A percentile compares a stretch with the other conserved stretches of the same genome.
phyloP scores from a whole-genome alignment of 2,113 vertebrate genomes.

The Urocynchramus pylzowi region DNA sequence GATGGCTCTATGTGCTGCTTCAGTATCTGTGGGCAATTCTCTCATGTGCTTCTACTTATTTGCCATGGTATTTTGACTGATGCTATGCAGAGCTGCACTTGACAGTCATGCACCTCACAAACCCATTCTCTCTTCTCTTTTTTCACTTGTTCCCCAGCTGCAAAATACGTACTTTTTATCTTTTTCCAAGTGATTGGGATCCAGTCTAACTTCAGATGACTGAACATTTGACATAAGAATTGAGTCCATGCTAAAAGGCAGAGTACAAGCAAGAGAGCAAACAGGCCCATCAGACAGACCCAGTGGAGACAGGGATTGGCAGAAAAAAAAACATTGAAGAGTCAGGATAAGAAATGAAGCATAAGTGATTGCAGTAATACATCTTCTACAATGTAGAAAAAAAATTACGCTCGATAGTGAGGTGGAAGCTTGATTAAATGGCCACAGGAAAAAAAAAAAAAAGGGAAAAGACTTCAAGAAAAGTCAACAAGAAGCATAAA shows the following conservation, averaged over 20 bases:
- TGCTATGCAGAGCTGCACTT: background rate
- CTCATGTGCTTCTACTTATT: slow-evolving; percentile 21
- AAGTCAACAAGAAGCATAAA: background rate
- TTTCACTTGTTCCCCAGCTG: background rate
- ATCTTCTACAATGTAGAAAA: background rate
- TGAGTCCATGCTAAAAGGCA: background rate
- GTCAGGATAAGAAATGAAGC: background rate
- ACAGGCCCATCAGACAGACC: background rate
- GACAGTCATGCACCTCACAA: background rate
- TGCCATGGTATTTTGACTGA: background rate
- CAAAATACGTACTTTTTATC: background rate
- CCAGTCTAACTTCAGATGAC: background rate
- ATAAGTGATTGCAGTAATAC: background rate
- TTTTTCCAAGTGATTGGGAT: background rate
- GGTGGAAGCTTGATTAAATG: background rate
- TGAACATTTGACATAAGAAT: rapidly evolving
- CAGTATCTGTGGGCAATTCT: background rate
- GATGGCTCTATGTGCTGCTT: background rate
- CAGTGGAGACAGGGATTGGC: background rate
- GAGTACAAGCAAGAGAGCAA: background rate
- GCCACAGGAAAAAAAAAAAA: rapidly evolving
- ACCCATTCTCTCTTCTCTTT: background rate
- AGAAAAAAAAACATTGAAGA: background rate
- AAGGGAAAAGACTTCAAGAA: background rate
- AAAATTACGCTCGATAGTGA: background rate